Percentiles rank a stretch among this genome's conserved stretches.
Evolutionary conservation across 2,888 invertebrate species (phyloP).

Genomic region (Noctua pronuba): DNA sequence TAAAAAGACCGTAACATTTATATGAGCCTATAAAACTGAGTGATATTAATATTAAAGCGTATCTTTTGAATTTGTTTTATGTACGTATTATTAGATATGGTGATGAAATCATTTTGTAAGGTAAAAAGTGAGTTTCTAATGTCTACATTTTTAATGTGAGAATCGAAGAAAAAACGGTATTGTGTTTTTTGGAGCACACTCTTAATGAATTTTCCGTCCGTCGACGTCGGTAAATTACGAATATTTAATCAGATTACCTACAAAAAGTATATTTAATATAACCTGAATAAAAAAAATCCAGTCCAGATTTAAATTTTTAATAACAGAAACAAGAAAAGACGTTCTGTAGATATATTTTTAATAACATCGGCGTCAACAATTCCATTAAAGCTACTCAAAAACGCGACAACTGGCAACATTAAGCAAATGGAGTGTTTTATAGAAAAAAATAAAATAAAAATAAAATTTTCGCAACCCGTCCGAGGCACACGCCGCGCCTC

Average conservation of each 20-base stretch:
- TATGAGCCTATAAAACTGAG: slow-evolving; percentile 79
- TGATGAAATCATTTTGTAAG: slow-evolving; percentile 33
- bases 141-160: slow-evolving; percentile 30
- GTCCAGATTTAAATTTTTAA: background rate
- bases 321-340: slow-evolving; percentile 5
- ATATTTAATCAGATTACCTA: background rate
- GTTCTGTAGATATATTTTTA: slow-evolving; percentile 9
- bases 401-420: slow-evolving; percentile 74
- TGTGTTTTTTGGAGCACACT: background rate
- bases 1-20: slow-evolving; percentile 83
- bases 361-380: slow-evolving; percentile 45
- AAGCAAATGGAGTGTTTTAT: slow-evolving; percentile 76
- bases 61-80: slow-evolving; percentile 65
- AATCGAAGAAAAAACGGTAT: background rate
- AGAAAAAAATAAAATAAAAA: slow-evolving; percentile 59
- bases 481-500: slow-evolving; percentile 57
- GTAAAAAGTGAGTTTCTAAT: slow-evolving; percentile 34
- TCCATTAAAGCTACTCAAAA: slow-evolving; percentile 67
- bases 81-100: slow-evolving; percentile 44
- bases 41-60: slow-evolving; percentile 77
- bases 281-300: background rate
- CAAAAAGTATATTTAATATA: slow-evolving; percentile 15
- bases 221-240: background rate
- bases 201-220: background rate
- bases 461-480: slow-evolving; percentile 73